A percentile compares a stretch with the other conserved stretches of the same genome.
Conservation (phyloP, 2,113 vertebrate species). For the Paracanthobrama guichenoti region DNA sequence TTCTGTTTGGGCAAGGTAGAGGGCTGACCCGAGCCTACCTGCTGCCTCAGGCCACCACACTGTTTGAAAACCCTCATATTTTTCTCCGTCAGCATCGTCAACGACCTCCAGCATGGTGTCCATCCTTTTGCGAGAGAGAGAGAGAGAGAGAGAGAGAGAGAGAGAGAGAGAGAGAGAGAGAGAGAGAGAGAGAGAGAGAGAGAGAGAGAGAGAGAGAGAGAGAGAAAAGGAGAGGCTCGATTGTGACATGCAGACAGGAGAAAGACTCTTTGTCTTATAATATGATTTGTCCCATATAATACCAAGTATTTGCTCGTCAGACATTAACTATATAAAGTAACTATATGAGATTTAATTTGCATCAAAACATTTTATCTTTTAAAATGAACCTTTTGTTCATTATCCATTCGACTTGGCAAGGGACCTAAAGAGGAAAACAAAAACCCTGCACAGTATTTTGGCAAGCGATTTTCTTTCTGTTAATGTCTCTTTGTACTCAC, state of each 20-base stretch:
- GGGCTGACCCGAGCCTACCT: slow-evolving; percentile 42
- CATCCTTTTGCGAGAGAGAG: background rate
- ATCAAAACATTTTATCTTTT: background rate
- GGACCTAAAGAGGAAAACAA: background rate
- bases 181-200: too few species aligned
- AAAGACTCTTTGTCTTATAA: background rate
- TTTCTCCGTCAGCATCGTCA: slow-evolving; percentile 51
- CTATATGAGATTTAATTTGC: background rate
- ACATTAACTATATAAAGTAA: background rate
- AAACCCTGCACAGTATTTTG: background rate
- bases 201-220: too few species aligned
- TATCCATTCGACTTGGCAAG: background rate
- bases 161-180: background rate
- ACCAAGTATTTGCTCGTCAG: background rate
- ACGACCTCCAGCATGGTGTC: slow-evolving; percentile 34
- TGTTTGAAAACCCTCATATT: slow-evolving; percentile 44
- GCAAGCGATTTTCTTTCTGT: background rate
- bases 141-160: background rate
- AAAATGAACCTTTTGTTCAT: background rate
- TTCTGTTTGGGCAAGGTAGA: slow-evolving; percentile 36
- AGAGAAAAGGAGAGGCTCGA: background rate
- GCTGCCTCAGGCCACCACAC: slow-evolving; percentile 45
- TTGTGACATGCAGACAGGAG: background rate
- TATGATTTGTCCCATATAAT: background rate
- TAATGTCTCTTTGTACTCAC: background rate